Evolutionary conservation across 2,113 vertebrate species (phyloP).

Genomic region (Oncorhynchus nerka): DNA sequence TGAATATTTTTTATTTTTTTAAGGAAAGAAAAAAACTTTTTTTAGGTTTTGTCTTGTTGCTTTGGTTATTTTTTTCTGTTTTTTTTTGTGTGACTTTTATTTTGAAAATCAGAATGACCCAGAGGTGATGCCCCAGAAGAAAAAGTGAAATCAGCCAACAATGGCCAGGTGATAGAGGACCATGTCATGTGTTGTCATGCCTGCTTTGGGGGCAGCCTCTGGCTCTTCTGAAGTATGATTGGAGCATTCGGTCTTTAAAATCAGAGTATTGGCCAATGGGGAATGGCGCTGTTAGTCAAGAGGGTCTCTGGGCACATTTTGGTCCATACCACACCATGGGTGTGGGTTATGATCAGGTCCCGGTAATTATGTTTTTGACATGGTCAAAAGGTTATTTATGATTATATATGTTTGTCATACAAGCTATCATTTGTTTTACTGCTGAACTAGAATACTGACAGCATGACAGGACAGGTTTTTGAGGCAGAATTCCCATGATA

Average conservation of each 20-base stretch:
- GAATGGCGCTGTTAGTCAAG: constrained; percentile 45
- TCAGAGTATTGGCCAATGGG: constrained; percentile 58
- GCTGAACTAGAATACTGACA: constrained; percentile 9
- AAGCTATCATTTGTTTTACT: constrained; percentile 15
- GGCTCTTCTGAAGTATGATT: constrained; percentile 58
- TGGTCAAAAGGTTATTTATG: constrained; percentile 7
- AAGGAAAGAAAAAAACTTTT: constrained; percentile 75
- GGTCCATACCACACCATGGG: constrained; percentile 13
- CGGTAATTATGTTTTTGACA: background rate
- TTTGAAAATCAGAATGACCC: constrained; percentile 70
- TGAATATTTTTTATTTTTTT: constrained; percentile 99
- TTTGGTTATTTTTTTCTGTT: constrained; percentile 73
- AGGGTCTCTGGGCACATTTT: constrained; percentile 34
- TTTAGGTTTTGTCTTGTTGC: constrained; percentile 73
- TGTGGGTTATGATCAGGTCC: background rate
- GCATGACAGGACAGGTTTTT: constrained; percentile 11
- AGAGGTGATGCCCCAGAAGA: constrained; percentile 43
- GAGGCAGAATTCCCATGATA: background rate
- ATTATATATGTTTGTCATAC: constrained; percentile 21
- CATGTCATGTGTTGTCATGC: constrained; percentile 42
- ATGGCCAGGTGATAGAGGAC: constrained; percentile 9
- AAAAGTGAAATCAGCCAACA: constrained; percentile 25
- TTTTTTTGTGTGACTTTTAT: constrained; percentile 54
- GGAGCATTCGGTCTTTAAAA: constrained; percentile 38
- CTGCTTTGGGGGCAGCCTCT: constrained; percentile 39